Evolutionary conservation across 2,113 vertebrate genomes (phyloP), one percentile per base, ranked within the genome.

Genomic region (Corynorhinus townsendii): DNA sequence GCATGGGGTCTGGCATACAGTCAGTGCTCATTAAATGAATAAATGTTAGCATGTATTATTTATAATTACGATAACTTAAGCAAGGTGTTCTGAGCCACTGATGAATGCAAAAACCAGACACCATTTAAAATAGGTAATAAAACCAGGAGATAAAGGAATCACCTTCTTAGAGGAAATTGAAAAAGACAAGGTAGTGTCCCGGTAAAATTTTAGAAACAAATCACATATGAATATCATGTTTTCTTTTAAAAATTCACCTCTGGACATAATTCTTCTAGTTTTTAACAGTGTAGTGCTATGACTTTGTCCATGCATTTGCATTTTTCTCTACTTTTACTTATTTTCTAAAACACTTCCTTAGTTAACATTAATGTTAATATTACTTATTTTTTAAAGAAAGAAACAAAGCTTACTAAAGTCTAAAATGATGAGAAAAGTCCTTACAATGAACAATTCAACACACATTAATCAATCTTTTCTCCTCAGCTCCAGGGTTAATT

Each of bases 361-460:
- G 26, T 77, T 87, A 85, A 76, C 7, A 52, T 68, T 68, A n/a
- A 66, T 16, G 71, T 43, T 11, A 43, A 28, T 72, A 83, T 56
- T 72, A 52, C 35, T 71, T 35, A 54, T 83, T 68, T 94, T 71
- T 20, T 16, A 20, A 85, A 88, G 43, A 24, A 90, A 85, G 15
- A 75, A 75, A 71, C 7, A 96, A 93, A 79, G 30, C 64, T 91
- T 81, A 52, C 33, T 35, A 75, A 47, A 95, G n/a, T 54, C 45
- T 81, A 86, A 38, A 81, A 80, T 82, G 71, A 94, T 33, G 59
- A 62, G n/a, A n/a, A 43, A 86, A 92, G 38, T 45, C 38, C 69
- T 94, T 86, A 73, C 82, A 93, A 73, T 33, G 52, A 85, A 66
- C 66, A 71, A 86, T 40, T 84, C 72, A 68, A 79, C 33, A 90